Evolutionary conservation across 2,888 invertebrate genomes (phyloP), one percentile per base, ranked within the genome.

Genomic region (Stenolophus ochropezus): DNA sequence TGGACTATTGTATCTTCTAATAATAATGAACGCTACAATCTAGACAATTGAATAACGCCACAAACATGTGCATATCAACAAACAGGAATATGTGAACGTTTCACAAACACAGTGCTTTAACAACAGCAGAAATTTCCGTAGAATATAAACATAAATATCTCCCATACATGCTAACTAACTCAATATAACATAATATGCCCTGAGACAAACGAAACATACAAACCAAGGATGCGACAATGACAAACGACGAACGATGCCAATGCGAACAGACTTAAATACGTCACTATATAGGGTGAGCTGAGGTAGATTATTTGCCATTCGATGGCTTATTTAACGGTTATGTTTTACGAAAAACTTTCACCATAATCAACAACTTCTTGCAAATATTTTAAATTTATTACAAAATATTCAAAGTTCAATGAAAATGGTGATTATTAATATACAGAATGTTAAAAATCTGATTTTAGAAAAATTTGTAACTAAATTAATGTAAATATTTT

Each of bases 161-260:
- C 65, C 27, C 65, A 73, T 47, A 25, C 23, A 47, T 73, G 51
- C 49, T 8, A 73, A 77, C 71, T 82, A 83, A 81, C 78, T 74
- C 82, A 84, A 83, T 82, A 84, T 82, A 83, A 83, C 84, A 86
- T 83, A 58, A 21, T 42, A 85, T 86, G 86, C 87, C 87, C 87
- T 88, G 88, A 88, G 88, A 87, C 86, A 87, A 56, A 85, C 85
- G 84, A 84, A 86, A 58, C 21, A 56, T 56, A 53, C 25, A 33
- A 76, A 69, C 65, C 27, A 69, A 56, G 18, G 23, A 56, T 18
- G 56, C 58, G 58, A 51, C 20, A 69, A 77, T 51, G n/a, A n/a
- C n/a, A n/a, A n/a, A n/a, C 58, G 76, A 76, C 76, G 58, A 33
- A 33, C 27, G 76, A 56, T 33, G 58, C 42, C 53, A 76, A 51